Evolutionary conservation across 2,113 vertebrate genomes (phyloP), one percentile per base, ranked within the genome.

Genomic region (Anser cygnoides): DNA sequence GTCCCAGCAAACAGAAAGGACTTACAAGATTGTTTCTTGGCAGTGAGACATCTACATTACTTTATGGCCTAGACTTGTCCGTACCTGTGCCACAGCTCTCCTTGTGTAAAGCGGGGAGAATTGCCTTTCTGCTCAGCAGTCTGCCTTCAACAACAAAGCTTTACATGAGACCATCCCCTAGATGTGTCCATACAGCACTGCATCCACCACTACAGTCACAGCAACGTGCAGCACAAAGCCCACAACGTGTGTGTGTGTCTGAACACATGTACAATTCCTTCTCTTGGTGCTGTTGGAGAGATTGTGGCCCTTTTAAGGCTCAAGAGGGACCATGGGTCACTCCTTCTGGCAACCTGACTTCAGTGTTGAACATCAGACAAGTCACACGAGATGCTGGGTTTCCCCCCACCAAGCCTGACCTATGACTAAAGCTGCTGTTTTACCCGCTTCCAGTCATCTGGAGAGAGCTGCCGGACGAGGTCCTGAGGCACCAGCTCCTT

Each of bases 401-500:
- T 82, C 37, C 67, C 71, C 6, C 31, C 76, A 33, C 9, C 43
- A 33, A 4, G 22, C 23, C 28, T 66, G 7, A 4, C 0, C 0
- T 54, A 8, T 11, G 29, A 78, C 44, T 28, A 62, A 49, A 84
- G 13, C 16, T 65, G 33, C 19, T n/a, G 57, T 81, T 97, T 96
- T 96, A 99, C 99, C 97, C 99, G 97, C 96, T 99, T 99, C 99
- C 99, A 99, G 98, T 99, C 99, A 1, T 99, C 99, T 9, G 99
- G 99, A 2, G 99, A 99, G 89, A 99, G 96, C 97, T 99, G 99
- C n/a, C 99, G 98, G 73, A 99, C 98, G 37, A 99, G 98, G 85
- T 99, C 99, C 96, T 99, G 99, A 31, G 99, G 99, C 83, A 99
- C 98, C 97, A 99, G 90, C 94, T 99, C 99, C 74, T 99, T 98